phyloP scores from a whole-genome alignment of 2,888 invertebrate genomes.

The Hypomecis punctinalis region DNA sequence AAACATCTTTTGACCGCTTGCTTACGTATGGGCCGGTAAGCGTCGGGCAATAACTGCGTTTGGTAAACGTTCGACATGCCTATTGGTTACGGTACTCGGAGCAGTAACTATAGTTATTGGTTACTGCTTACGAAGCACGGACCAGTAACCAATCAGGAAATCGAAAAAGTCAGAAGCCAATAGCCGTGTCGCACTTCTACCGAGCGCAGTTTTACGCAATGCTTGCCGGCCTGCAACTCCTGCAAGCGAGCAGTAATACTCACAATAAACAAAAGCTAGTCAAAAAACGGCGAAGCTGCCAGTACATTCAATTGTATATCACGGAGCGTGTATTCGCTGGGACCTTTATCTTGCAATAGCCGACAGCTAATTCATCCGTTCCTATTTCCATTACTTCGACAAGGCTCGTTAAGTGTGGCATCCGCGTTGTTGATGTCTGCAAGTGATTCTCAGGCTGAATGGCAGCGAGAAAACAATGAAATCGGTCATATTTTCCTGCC shows the following conservation, averaged over 20 bases:
- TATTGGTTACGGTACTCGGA: no score
- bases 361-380: constrained; percentile 80
- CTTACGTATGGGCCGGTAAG: no score
- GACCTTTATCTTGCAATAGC: constrained; percentile 74
- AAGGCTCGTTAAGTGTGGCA: constrained; percentile 83
- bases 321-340: constrained; percentile 60
- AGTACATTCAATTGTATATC: constrained; percentile 69
- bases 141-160: no score
- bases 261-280: constrained; percentile 15
- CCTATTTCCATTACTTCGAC: constrained; percentile 81
- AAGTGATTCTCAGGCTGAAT: constrained; percentile 82
- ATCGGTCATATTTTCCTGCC: constrained; percentile 84
- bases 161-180: no score
- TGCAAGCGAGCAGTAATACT: neutral
- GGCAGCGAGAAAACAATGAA: constrained; percentile 80
- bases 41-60: no score
- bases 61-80: no score
- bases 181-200: no score
- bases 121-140: no score
- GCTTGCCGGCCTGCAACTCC: no score
- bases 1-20: neutral
- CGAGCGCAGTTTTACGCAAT: no score
- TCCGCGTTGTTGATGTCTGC: constrained; percentile 81
- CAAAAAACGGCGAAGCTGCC: constrained; percentile 29
- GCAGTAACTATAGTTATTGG: no score